phyloP scores from a whole-genome alignment of 1,140 invertebrate species.

The Anadara kagoshimensis region DNA sequence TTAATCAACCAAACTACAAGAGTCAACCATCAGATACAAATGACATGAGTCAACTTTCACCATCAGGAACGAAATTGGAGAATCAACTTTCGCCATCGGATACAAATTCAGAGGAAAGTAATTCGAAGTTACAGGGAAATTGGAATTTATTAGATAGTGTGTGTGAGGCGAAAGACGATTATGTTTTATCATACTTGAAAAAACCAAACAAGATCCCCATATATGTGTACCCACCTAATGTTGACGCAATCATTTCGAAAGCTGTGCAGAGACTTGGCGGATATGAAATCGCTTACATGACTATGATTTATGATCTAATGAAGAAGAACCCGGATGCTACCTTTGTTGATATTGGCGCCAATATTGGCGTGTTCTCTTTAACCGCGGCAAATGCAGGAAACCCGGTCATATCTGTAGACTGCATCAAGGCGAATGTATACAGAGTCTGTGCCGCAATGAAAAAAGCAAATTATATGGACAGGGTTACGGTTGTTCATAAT shows the following conservation, averaged over 20 bases:
- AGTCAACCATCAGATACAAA: no score
- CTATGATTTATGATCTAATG: constrained; percentile 8
- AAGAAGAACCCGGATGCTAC: constrained; percentile 1
- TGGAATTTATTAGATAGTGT: no score
- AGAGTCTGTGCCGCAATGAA: constrained; percentile 37
- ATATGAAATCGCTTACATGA: constrained; percentile 14
- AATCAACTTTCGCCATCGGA: no score
- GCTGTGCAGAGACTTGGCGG: constrained; percentile 14
- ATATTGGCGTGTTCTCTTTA: constrained; percentile 38
- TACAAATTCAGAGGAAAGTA: no score
- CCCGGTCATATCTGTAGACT: constrained; percentile 38
- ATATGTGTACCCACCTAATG: constrained; percentile 18
- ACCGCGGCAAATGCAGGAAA: constrained; percentile 34
- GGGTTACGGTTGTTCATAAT: constrained; percentile 26
- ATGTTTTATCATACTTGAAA: not conserved
- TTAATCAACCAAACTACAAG: no score
- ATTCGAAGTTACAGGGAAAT: no score
- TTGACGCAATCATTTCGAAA: constrained; percentile 35
- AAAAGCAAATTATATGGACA: constrained; percentile 4
- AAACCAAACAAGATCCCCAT: constrained; percentile 16
- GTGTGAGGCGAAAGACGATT: not conserved
- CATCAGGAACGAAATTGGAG: no score
- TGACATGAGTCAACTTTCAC: no score
- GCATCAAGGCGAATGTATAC: constrained; percentile 28
- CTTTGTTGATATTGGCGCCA: constrained; percentile 43